Evolutionary conservation across 2,888 invertebrate species (phyloP).

Genomic region (Hydrotaea cyrtoneurina): DNA sequence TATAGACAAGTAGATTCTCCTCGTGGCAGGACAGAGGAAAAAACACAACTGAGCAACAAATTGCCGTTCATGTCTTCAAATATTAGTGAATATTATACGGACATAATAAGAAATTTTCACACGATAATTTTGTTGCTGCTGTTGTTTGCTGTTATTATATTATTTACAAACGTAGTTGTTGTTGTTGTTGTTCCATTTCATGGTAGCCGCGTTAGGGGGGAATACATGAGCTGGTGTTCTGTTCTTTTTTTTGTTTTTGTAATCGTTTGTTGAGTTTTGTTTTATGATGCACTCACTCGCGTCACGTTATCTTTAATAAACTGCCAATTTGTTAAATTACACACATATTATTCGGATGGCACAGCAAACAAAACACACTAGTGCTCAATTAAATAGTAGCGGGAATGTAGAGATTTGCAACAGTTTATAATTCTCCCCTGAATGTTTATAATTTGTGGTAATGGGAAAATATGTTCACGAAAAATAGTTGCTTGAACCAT

Average conservation of each 20-base stretch:
- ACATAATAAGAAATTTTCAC: slow-evolving; percentile 59
- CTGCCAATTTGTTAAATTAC: slow-evolving; percentile 64
- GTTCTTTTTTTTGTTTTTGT: too few species aligned
- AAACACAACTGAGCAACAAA: slow-evolving; percentile 58
- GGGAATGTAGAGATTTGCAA: too few species aligned
- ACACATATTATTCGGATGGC: background rate
- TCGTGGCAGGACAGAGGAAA: background rate
- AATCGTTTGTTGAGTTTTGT: slow-evolving; percentile 1
- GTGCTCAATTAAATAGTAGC: background rate
- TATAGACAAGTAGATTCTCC: background rate
- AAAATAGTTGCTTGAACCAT: too few species aligned
- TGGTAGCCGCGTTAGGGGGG: too few species aligned
- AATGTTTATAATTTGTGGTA: too few species aligned
- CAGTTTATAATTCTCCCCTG: too few species aligned
- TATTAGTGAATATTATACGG: slow-evolving; percentile 62
- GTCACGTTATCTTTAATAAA: slow-evolving; percentile 64
- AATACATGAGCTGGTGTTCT: too few species aligned
- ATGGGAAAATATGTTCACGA: too few species aligned
- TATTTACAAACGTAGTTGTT: background rate
- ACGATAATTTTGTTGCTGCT: slow-evolving; percentile 50
- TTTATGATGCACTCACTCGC: slow-evolving; percentile 26
- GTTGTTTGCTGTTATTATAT: background rate
- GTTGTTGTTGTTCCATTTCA: background rate
- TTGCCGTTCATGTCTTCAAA: slow-evolving; percentile 63
- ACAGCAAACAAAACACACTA: background rate